A percentile compares a stretch with the other conserved stretches of the same genome.
phyloP scores from a whole-genome alignment of 2,113 vertebrate species.

The Spea bombifrons region DNA sequence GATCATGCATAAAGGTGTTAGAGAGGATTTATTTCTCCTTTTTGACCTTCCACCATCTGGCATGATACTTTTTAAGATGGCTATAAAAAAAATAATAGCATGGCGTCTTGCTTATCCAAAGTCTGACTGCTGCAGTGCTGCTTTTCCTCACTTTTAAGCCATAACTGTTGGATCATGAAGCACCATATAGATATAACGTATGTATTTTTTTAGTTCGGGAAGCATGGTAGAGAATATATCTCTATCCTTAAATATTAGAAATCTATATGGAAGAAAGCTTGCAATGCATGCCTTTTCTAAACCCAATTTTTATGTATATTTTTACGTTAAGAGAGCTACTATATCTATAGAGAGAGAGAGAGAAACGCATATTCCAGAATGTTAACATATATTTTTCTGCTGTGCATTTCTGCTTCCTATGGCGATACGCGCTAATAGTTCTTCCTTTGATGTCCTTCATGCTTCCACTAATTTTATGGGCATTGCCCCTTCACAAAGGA shows the following conservation, averaged over 20 bases:
- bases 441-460: too few species aligned
- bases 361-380: background rate
- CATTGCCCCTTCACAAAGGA: conserved; percentile 15
- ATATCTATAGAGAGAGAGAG: too few species aligned
- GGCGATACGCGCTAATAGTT: too few species aligned
- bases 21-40: conserved; percentile 70
- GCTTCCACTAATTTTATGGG: background rate
- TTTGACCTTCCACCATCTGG: conserved; percentile 58
- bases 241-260: background rate
- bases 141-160: conserved; percentile 11
- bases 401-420: background rate
- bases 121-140: background rate
- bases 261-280: conserved; percentile 41
- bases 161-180: conserved; percentile 7
- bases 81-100: conserved; percentile 1
- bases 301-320: conserved; percentile 54
- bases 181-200: background rate
- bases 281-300: conserved; percentile 17
- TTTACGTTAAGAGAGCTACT: conserved; percentile 6
- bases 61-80: conserved; percentile 17
- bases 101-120: background rate
- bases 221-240: conserved; percentile 38
- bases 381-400: background rate
- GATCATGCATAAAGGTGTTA: conserved; percentile 62
- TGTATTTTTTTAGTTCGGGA: background rate